A percentile compares a stretch with the other conserved stretches of the same genome.
phyloP scores from a whole-genome alignment of 1,140 invertebrate genomes.

The Gyrodactylus bullatarudis region DNA sequence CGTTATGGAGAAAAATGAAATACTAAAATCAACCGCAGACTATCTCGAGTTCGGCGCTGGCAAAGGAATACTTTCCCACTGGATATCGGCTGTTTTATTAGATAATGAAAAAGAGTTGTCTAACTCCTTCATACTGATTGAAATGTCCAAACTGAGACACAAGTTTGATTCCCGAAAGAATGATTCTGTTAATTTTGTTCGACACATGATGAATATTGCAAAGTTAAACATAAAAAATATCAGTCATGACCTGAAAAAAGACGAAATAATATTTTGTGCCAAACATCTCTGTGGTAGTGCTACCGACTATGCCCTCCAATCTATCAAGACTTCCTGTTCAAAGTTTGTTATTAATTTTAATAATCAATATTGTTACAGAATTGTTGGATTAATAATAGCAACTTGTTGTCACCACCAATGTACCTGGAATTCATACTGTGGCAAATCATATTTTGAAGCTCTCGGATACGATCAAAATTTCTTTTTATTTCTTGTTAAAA shows the following conservation, averaged over 20 bases:
- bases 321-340: background rate
- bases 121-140: background rate
- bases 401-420: conserved; percentile 57
- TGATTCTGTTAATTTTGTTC: background rate
- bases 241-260: background rate
- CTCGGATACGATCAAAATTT: background rate
- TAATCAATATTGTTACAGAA: background rate
- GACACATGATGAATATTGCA: background rate
- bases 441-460: background rate
- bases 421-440: conserved; percentile 29
- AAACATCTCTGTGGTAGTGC: background rate
- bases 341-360: background rate
- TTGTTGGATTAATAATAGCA: conserved; percentile 32
- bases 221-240: background rate
- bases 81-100: background rate
- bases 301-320: background rate
- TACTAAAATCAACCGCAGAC: background rate
- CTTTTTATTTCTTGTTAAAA: background rate
- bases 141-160: background rate
- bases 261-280: background rate
- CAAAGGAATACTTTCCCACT: background rate
- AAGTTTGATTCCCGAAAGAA: background rate
- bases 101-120: background rate
- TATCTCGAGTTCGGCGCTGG: background rate
- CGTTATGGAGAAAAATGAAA: background rate